Evolutionary conservation across 2,113 vertebrate genomes (phyloP).

Genomic region (Vulpes vulpes): DNA sequence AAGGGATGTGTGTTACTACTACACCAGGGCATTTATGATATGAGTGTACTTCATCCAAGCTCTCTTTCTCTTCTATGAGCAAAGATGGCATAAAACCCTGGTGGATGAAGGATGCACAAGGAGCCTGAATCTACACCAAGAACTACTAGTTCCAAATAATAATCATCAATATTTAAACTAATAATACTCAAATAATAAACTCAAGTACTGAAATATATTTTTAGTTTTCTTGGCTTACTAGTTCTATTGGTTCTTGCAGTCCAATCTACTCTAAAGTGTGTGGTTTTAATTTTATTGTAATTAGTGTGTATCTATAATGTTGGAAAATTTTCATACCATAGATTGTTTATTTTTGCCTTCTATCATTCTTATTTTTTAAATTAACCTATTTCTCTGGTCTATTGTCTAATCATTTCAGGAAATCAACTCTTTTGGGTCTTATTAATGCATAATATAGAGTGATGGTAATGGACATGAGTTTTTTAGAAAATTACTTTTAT

Average conservation of each 20-base stretch:
- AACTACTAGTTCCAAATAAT: background rate
- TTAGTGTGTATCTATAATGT: background rate
- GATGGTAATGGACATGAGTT: background rate
- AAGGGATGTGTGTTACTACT: background rate
- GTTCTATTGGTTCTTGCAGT: background rate
- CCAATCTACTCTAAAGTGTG: background rate
- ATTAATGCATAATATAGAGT: background rate
- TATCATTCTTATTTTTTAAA: background rate
- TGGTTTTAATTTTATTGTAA: background rate
- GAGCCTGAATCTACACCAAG: background rate
- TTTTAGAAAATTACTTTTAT: background rate
- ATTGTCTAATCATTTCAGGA: background rate
- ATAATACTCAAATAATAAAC: background rate
- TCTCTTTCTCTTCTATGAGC: background rate
- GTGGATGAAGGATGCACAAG: background rate
- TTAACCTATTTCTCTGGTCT: background rate
- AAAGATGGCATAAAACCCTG: background rate
- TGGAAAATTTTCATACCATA: background rate
- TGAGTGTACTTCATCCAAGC: background rate
- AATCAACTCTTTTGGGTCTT: background rate
- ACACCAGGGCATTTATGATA: accelerated
- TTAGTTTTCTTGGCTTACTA: background rate
- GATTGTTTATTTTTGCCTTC: background rate
- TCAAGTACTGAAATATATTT: background rate
- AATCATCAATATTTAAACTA: background rate